Percentiles rank a stretch among this genome's conserved stretches.
Evolutionary conservation across 2,113 vertebrate species (phyloP).

Genomic region (Mustelus asterias): DNA sequence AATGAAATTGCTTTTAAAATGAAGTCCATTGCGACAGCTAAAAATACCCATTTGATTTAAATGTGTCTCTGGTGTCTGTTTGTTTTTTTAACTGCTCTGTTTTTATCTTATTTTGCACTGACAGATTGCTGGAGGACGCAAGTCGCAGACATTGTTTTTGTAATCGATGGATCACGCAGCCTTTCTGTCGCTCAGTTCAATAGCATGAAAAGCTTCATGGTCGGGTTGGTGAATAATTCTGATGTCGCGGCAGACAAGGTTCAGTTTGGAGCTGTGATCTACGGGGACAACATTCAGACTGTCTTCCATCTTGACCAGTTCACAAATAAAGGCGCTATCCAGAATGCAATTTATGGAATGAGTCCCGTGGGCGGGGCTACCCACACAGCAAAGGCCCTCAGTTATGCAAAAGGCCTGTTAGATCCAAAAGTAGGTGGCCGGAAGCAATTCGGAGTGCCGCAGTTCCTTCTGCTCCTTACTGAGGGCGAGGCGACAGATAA

Average conservation of each 20-base stretch:
- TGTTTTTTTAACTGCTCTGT: background rate
- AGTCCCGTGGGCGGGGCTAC: conserved; percentile 42
- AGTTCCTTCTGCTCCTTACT: conserved; percentile 66
- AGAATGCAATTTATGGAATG: conserved; percentile 39
- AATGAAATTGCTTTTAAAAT: background rate
- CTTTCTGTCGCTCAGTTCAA: conserved; percentile 49
- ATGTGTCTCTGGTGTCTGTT: background rate
- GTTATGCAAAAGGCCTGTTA: conserved; percentile 44
- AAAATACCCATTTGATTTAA: background rate
- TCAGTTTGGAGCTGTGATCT: conserved; percentile 60
- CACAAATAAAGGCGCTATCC: conserved; percentile 39
- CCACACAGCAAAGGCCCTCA: conserved; percentile 55
- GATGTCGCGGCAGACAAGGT: conserved; percentile 42
- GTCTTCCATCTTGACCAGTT: conserved; percentile 50
- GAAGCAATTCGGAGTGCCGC: conserved; percentile 45
- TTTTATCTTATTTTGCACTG: conserved; percentile 36
- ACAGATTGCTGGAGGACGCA: conserved; percentile 46
- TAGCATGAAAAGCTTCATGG: conserved; percentile 60
- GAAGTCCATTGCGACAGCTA: background rate
- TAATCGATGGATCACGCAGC: conserved; percentile 59
- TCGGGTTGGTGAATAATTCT: conserved; percentile 55
- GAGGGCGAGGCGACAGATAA: conserved; percentile 56
- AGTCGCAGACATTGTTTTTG: conserved; percentile 67
- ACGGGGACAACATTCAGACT: conserved; percentile 41
- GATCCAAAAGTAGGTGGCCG: background rate